Evolutionary conservation across 1,140 invertebrate genomes (phyloP), one percentile per base, ranked within the genome.

Genomic region (Euura saliciscinereae): DNA sequence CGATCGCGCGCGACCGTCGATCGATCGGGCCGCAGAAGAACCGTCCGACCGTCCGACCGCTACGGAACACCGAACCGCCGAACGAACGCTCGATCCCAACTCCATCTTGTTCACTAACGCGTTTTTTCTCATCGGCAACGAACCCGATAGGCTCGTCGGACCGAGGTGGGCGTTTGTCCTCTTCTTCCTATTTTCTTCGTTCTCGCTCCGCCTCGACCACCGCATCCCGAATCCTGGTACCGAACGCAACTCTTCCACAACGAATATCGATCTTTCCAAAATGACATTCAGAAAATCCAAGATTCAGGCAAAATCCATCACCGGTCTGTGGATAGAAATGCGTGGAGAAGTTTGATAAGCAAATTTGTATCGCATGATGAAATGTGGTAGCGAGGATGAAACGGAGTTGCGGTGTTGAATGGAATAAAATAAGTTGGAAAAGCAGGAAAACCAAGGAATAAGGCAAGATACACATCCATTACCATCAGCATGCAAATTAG

Each of bases 401-500:
- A 28, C 28, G 28, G 28, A 28, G 28, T 28, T 28, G 28, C 28
- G 28, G 28, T 28, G 28, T 28, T 28, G 28, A 28, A 28, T 28
- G 28, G 28, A 28, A 28, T 28, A 28, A 28, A 28, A 28, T 28
- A 28, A 28, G 28, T 28, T 28, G 28, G 59, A 51, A 64, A 43
- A 71, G 59, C 44, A 71, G 83, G 79, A 80, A 83, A 85, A 82
- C 79, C 80, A 66, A 79, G 78, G 78, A 85, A 84, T 81, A 84
- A 80, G 82, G 77, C 81, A 84, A 84, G 78, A 85, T 86, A 86
- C 80, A 85, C 84, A 85, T 85, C 83, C 84, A 86, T 86, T 86
- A 86, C 83, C 84, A 86, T 86, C 84, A 85, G 84, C 83, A 86
- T 86, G 84, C 84, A 86, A 86, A 86, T 86, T 86, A 85, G 84